Base-by-base conservation (phyloP, 92 coral and sea anemone species). In the Actinernus sp. region DNA sequence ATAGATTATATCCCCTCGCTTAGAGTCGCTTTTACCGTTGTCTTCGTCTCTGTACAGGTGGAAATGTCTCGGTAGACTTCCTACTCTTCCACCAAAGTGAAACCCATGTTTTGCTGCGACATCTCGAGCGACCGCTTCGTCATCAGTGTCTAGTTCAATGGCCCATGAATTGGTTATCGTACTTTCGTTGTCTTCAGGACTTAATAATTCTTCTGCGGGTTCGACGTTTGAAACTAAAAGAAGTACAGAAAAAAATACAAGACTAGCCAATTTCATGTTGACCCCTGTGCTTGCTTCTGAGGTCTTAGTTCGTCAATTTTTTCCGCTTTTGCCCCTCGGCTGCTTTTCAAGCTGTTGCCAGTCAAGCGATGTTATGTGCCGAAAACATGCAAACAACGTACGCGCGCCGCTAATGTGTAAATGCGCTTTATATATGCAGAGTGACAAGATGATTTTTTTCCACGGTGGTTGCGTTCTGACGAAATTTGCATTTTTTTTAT, bases 121-220 rank as follows among this genome's bases (percentile, higher is more conserved):
- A 55, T 87, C 90, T 32, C 75, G 76, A 21, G 98, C 97, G 4
- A 80, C 61, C 7, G 61, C 38, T 3, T 82, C 83, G 23, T 94
- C 97, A 65, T 85, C 89, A 18, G 61, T 43, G 68, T 85, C 89
- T 5, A 94, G 87, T 30, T 91, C 83, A 8, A 94, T 92, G 14
- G 92, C 98, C 83, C 90, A 85, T 51, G 65, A 46, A 44, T 91
- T 73, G 1, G 92, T 81, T 37, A 69, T 72, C 26, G 45, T 63
- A 41, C 63, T 73, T 14, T 77, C 72, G 28, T 81, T 62, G 39
- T 63, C 79, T 13, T 53, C 59, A 2, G 50, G 39, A 41, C 46
- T 55, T 49, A 26, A 30, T 44, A 2, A 3, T 28, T 32, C 62
- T 32, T 57, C 78, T n/a, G 24, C 24, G 19, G 61, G 57, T 23